These are phyloP conservation scores for Notodromas monacha DNA, from an alignment of 2,888 invertebrate species.

Conservation along the genomic window DNA sequence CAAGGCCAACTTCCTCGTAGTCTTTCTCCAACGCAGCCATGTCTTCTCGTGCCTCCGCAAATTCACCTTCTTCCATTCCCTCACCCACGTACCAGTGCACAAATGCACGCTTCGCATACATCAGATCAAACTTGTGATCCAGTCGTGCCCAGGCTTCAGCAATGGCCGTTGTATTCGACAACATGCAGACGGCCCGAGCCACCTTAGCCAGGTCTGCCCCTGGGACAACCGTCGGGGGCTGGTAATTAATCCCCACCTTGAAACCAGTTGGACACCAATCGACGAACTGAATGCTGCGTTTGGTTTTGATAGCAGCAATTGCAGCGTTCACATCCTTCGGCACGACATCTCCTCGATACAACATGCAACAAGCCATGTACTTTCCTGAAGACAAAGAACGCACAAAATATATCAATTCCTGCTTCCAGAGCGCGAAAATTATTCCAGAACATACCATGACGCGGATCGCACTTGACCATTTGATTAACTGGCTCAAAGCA, in stretches of 20 bases:
- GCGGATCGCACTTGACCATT: no score
- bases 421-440: no score
- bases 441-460: no score
- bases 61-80: constrained; percentile 18
- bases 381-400: no score
- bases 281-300: no score
- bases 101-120: constrained; percentile 23
- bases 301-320: constrained; percentile 19
- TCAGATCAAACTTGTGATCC: constrained; percentile 23
- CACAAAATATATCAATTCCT: no score
- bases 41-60: constrained; percentile 17
- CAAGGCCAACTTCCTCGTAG: constrained; percentile 17
- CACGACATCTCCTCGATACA: constrained; percentile 22
- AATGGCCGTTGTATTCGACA: no score
- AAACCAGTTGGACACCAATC: no score
- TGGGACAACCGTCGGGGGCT: constrained; percentile 20
- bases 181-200: constrained; percentile 22
- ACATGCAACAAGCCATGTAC: no score
- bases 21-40: no score
- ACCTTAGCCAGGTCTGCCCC: constrained; percentile 18
- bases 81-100: constrained; percentile 23
- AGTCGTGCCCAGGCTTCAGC: constrained; percentile 24
- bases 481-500: no score
- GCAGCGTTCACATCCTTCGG: constrained; percentile 18
- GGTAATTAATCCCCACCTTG: no score